A percentile compares a stretch with the other conserved stretches of the same genome.
phyloP scores from a whole-genome alignment of 2,888 invertebrate genomes.

The Nomada ruficornis region DNA sequence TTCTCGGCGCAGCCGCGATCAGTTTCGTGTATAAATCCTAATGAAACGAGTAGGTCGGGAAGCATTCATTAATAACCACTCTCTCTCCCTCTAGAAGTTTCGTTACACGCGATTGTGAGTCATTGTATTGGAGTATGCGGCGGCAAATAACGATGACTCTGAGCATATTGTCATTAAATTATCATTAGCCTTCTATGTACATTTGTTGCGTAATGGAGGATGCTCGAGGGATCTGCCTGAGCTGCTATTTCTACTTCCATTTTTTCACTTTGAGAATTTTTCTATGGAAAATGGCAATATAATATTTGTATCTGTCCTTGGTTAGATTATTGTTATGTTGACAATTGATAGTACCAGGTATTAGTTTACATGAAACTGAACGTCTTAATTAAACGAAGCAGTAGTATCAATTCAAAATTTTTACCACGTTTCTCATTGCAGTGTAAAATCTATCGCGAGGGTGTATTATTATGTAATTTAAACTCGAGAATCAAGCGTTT shows the following conservation, averaged over 20 bases:
- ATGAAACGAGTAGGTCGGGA: conserved; percentile 37
- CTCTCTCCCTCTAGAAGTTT: neutral
- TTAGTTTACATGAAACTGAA: too few relatives aligned
- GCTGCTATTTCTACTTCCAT: too few relatives aligned
- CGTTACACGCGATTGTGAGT: conserved; percentile 5
- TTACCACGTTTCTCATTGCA: too few relatives aligned
- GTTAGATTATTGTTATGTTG: too few relatives aligned
- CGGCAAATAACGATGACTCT: neutral
- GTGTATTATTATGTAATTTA: too few relatives aligned
- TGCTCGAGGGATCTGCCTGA: neutral
- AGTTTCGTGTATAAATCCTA: conserved; percentile 50
- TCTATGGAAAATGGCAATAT: too few relatives aligned
- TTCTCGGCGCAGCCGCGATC: conserved; percentile 12
- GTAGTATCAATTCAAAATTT: too few relatives aligned
- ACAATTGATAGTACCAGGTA: too few relatives aligned
- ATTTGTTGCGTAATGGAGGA: neutral
- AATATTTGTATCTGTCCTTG: too few relatives aligned
- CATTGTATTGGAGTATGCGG: neutral
- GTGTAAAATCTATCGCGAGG: too few relatives aligned
- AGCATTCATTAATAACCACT: conserved; percentile 50
- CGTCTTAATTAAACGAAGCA: too few relatives aligned
- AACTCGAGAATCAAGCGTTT: too few relatives aligned
- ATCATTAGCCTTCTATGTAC: conserved; percentile 6
- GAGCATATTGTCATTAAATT: conserved; percentile 39
- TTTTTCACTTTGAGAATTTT: neutral